A percentile compares a stretch with the other conserved stretches of the same genome.
Conservation (phyloP, 2,113 vertebrate species). For the Rhinopomastus cyanomelas region DNA sequence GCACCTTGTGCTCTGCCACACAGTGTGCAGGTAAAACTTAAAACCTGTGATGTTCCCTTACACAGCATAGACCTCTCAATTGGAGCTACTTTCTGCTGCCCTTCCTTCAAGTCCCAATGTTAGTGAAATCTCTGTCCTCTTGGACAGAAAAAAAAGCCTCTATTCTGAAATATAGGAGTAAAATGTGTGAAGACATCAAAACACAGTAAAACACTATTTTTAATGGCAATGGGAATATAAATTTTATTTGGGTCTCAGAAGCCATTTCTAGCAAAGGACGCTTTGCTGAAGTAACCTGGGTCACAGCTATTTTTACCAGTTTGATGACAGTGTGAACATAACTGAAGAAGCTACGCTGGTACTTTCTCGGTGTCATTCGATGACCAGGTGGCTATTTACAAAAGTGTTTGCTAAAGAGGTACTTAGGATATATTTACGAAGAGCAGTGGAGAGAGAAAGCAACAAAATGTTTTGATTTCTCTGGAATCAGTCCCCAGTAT, state of each 20-base stretch:
- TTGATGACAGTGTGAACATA: background rate
- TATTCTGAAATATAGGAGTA: background rate
- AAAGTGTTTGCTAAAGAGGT: background rate
- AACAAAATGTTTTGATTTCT: background rate
- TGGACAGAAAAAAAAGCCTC: background rate
- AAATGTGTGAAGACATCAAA: background rate
- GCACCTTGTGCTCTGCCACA: background rate
- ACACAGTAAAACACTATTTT: background rate
- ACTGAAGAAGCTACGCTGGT: background rate
- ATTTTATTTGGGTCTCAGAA: background rate
- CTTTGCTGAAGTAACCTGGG: background rate
- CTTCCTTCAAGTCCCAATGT: background rate
- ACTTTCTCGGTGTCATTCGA: background rate
- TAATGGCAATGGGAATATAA: rapidly evolving
- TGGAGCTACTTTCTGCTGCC: background rate
- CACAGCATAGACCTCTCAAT: background rate
- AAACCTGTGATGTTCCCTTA: background rate
- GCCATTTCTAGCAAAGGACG: background rate
- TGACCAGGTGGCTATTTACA: constrained; percentile 2
- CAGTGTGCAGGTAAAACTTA: background rate
- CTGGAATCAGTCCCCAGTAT: background rate
- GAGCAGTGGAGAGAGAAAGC: constrained; percentile 9
- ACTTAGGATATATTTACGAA: constrained; percentile 17
- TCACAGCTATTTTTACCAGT: background rate
- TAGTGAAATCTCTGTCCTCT: background rate